Conservation (phyloP, 2,113 vertebrate species). For the Etia nguti region DNA sequence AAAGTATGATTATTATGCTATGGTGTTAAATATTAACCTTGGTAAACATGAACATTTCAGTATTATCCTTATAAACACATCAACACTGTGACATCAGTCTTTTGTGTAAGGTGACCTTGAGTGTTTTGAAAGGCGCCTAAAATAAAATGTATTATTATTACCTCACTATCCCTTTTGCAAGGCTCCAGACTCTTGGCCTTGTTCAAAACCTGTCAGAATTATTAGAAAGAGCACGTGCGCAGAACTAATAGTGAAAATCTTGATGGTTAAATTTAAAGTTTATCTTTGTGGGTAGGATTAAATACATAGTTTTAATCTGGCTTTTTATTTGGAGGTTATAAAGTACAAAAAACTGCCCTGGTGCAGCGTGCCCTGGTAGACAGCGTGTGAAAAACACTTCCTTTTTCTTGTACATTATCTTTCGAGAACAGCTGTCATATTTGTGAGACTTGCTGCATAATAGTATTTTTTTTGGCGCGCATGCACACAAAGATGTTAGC, state of each 20-base stretch:
- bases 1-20: background rate
- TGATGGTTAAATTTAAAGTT: background rate
- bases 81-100: background rate
- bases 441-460: background rate
- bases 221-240: background rate
- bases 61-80: background rate
- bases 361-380: background rate
- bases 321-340: background rate
- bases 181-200: background rate
- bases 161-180: fast-evolving
- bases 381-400: background rate
- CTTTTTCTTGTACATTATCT: background rate
- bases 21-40: background rate
- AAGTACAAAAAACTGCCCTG: background rate
- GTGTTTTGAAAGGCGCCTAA: background rate
- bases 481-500: background rate
- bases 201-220: fast-evolving
- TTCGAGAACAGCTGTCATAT: background rate
- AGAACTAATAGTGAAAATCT: background rate
- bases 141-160: background rate
- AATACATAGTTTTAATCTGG: background rate
- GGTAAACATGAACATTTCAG: background rate
- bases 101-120: background rate
- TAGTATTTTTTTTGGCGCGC: background rate
- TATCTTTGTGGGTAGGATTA: fast-evolving